Evolutionary conservation across 92 coral and sea anemone genomes (phyloP).

Genomic region (Metridium senile): DNA sequence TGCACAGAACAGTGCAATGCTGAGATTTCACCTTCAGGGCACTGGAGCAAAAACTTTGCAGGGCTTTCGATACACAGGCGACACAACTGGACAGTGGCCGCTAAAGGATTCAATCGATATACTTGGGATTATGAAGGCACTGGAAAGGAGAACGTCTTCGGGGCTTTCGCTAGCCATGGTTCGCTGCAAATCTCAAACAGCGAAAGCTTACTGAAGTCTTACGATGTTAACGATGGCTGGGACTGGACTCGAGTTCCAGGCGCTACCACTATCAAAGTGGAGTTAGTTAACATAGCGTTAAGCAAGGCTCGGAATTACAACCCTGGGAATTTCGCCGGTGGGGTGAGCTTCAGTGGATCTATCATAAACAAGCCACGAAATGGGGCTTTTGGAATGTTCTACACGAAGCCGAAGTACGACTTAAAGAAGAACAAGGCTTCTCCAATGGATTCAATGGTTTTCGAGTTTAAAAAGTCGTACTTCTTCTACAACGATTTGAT

Average conservation of each 20-base stretch:
- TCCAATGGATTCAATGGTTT: conserved; percentile 8
- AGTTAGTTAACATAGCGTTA: conserved; percentile 3
- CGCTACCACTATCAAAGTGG: conserved; percentile 40
- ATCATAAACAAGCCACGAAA: conserved; percentile 24
- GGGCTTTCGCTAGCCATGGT: conserved; percentile 58
- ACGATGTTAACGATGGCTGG: conserved; percentile 56
- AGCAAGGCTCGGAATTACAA: conserved; percentile 48
- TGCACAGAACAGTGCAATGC: not conserved
- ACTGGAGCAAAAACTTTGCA: conserved; percentile 60
- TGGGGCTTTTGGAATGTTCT: conserved; percentile 76
- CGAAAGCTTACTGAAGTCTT: conserved; percentile 33
- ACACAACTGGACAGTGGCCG: conserved; percentile 58
- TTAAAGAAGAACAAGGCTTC: conserved; percentile 7
- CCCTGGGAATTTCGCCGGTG: conserved; percentile 57
- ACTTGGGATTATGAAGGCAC: conserved; percentile 53
- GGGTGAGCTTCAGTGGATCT: conserved; percentile 48
- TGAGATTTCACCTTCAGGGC: conserved; percentile 57
- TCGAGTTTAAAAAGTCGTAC: conserved; percentile 64
- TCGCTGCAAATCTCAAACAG: conserved; percentile 65
- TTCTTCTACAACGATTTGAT: conserved; percentile 62
- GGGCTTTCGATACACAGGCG: conserved; percentile 56
- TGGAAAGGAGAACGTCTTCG: conserved; percentile 38
- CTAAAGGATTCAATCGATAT: conserved; percentile 60
- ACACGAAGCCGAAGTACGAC: conserved; percentile 50
- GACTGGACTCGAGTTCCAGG: conserved; percentile 69